These are phyloP conservation scores for Platypus cylindrus DNA, from an alignment of 2,888 invertebrate genomes.

Conservation along the genomic window DNA sequence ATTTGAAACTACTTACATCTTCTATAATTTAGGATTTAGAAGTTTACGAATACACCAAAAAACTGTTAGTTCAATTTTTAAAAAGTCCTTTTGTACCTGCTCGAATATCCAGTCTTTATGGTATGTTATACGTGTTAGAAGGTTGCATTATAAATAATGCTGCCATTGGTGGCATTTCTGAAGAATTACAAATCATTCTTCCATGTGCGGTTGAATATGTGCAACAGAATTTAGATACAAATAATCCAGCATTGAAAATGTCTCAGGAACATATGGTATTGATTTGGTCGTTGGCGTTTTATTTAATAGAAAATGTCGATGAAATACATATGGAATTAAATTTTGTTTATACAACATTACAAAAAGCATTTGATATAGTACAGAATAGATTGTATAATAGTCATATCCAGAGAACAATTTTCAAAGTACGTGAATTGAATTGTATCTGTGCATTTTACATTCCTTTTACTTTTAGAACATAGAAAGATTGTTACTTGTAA, in stretches of 20 bases:
- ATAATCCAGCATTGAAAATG: constrained; percentile 26
- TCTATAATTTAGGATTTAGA: constrained; percentile 39
- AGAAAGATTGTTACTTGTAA: constrained; percentile 52
- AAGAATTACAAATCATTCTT: constrained; percentile 39
- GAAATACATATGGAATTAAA: constrained; percentile 48
- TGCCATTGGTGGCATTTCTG: constrained; percentile 34
- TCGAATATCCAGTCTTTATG: constrained; percentile 50
- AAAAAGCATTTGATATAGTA: constrained; percentile 41
- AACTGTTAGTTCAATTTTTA: constrained; percentile 45
- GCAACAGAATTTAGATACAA: constrained; percentile 36
- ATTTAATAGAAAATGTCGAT: constrained; percentile 58
- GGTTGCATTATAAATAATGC: constrained; percentile 38
- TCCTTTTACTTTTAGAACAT: constrained; percentile 43
- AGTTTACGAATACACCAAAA: constrained; percentile 46
- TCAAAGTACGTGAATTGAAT: constrained; percentile 25
- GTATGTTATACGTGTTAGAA: constrained; percentile 54
- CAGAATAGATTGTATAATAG: constrained; percentile 14
- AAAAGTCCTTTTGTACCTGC: constrained; percentile 50
- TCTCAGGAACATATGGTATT: constrained; percentile 52
- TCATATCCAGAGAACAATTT: constrained; percentile 20
- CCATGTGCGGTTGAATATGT: constrained; percentile 42
- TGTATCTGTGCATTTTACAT: neutral
- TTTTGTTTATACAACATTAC: constrained; percentile 44
- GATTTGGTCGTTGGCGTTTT: constrained; percentile 65
- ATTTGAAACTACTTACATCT: neutral